Conservation (phyloP, 2,797 vertebrate genomes). For the Todus mexicanus region DNA sequence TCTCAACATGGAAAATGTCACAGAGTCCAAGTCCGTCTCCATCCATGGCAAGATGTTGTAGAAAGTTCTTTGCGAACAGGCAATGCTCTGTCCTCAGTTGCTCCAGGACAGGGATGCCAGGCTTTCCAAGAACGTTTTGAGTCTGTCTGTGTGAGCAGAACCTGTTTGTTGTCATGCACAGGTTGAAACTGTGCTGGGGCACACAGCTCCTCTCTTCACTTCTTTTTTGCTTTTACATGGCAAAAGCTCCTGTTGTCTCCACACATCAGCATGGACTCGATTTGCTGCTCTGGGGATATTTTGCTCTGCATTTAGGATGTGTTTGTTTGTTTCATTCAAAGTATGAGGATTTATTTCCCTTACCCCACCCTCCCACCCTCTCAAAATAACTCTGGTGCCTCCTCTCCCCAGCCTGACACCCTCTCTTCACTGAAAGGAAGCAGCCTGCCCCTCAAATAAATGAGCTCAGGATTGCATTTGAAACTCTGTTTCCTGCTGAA, state of each 20-base stretch:
- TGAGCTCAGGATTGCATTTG: conserved; percentile 6
- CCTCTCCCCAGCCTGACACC: background rate
- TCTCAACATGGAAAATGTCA: background rate
- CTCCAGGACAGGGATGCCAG: background rate
- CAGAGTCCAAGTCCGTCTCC: background rate
- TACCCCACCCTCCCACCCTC: background rate
- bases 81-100: background rate
- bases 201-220: background rate
- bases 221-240: conserved; percentile 16
- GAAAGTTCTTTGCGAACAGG: background rate
- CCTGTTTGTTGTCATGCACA: background rate
- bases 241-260: conserved; percentile 8
- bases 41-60: background rate
- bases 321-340: conserved; percentile 19
- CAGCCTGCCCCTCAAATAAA: background rate
- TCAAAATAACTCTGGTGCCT: background rate
- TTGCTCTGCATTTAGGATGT: conserved; percentile 42
- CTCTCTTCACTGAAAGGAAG: background rate
- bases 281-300: conserved; percentile 29
- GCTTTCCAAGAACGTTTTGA: background rate
- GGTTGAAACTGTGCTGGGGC: background rate
- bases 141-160: background rate
- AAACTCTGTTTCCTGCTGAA: conserved; percentile 22
- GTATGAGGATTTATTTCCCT: background rate
- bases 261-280: background rate